Evolutionary conservation across 2,888 invertebrate species (phyloP), one percentile per base, ranked within the genome.

Genomic region (Junonia oenone): DNA sequence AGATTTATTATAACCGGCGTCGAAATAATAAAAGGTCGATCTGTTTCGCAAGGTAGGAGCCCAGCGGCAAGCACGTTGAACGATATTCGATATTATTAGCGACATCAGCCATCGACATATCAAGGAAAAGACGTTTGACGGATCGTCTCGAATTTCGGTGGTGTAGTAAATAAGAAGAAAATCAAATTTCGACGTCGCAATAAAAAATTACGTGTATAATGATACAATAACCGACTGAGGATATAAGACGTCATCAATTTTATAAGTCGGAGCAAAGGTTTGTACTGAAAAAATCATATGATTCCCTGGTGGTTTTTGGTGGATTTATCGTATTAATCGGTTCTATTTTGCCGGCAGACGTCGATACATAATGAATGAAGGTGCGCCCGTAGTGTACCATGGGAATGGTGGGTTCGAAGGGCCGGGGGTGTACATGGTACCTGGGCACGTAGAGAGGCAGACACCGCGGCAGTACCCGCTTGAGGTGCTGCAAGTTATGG

Each of bases 141-240:
- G 75, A 81, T 77, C 81, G 82, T 83, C 83, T 87, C 84, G 76
- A 74, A 84, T 83, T 83, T 86, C 83, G 81, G 79, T 74, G 75
- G 71, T 76, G 71, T 71, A 66, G 64, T 66, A 81, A 79, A 80
- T 74, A 75, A 72, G 71, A 74, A 75, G 75, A 73, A 79, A 81
- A 74, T 71, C 75, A 62, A 70, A 72, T 76, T 77, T 77, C 73
- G 74, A 77, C 78, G 76, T 76, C 81, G 75, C 72, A 73, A 75
- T 73, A 75, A 54, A 58, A n/a, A 72, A 74, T 69, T 76, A 78
- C 79, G 77, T 73, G 73, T 80, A 84, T 69, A 72, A 89, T 88
- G 86, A 84, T 73, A 78, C 79, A 85, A 78, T 89, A 86, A 72
- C 68, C 63, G 73, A 67, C 69, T 63, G 70, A 62, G 71, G 67